Evolutionary conservation across 2,797 vertebrate genomes (phyloP).

Genomic region (Sebastolobus altivelis): DNA sequence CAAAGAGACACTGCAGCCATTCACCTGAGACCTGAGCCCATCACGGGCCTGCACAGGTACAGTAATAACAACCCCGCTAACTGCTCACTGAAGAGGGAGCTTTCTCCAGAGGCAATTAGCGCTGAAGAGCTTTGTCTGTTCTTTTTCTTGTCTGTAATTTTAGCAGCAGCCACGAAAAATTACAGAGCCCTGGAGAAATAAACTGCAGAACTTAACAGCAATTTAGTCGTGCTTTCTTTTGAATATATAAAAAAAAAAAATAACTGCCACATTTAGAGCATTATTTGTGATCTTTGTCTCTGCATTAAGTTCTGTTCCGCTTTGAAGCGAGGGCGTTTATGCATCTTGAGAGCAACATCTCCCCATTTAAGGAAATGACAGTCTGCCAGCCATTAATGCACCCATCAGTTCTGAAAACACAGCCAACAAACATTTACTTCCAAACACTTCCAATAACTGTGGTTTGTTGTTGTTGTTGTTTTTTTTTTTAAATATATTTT

Average conservation of each 20-base stretch:
- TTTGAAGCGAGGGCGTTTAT: constrained; percentile 29
- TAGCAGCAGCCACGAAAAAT: constrained; percentile 52
- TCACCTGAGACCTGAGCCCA: constrained; percentile 64
- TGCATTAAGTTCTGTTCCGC: constrained; percentile 25
- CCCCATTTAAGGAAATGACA: constrained; percentile 36
- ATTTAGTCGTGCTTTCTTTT: constrained; percentile 42
- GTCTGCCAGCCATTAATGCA: constrained; percentile 53
- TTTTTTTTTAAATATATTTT: constrained; percentile 16
- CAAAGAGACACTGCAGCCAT: constrained; percentile 41
- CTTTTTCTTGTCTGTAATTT: constrained; percentile 55
- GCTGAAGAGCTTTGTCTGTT: constrained; percentile 37
- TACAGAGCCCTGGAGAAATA: constrained; percentile 57
- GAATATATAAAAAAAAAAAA: constrained; percentile 9
- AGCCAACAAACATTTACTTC: constrained; percentile 39
- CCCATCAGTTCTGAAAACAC: constrained; percentile 30
- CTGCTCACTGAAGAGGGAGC: constrained; percentile 21
- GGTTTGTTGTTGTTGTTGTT: neutral
- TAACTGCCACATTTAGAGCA: constrained; percentile 31
- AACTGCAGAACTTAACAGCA: constrained; percentile 32
- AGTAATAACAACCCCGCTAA: constrained; percentile 49
- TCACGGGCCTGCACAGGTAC: constrained; percentile 49
- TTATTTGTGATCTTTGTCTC: constrained; percentile 34
- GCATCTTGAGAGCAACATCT: constrained; percentile 29
- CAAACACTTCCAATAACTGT: constrained; percentile 36
- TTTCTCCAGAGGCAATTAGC: constrained; percentile 64